Evolutionary conservation across 2,797 vertebrate species (phyloP).

Genomic region (Mycteria americana): DNA sequence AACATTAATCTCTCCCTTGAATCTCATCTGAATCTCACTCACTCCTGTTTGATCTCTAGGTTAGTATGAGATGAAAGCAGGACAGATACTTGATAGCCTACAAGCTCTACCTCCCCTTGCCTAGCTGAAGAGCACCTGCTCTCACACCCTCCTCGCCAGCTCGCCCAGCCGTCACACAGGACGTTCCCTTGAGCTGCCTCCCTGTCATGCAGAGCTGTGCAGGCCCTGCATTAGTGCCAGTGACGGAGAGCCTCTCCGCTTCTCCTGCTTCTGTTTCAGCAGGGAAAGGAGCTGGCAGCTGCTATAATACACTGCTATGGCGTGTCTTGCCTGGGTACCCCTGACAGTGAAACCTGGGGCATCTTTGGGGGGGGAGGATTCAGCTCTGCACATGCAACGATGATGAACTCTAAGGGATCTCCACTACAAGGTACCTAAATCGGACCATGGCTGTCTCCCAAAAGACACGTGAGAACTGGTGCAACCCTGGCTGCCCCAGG

Average conservation of each 20-base stretch:
- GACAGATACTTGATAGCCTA: neutral
- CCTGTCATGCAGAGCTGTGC: neutral
- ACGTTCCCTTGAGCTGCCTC: fast-evolving
- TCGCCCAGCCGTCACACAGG: neutral
- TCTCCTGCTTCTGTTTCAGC: neutral
- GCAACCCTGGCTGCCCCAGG: neutral
- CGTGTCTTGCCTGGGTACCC: fast-evolving
- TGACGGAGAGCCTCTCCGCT: fast-evolving
- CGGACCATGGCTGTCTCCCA: neutral
- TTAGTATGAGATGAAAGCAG: fast-evolving
- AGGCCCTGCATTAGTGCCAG: fast-evolving
- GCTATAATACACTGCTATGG: fast-evolving
- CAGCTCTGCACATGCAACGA: fast-evolving
- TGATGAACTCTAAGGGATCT: neutral
- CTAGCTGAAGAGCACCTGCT: neutral
- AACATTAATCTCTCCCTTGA: neutral
- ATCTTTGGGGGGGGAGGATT: neutral
- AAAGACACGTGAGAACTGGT: fast-evolving
- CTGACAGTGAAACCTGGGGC: neutral
- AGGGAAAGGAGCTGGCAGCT: neutral
- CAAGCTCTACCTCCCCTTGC: neutral
- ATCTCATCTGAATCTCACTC: neutral
- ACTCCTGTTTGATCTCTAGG: neutral
- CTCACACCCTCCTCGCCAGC: fast-evolving
- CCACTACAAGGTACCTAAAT: neutral